Conservation (phyloP, 2,888 invertebrate species). For the Ochlodes sylvanus region DNA sequence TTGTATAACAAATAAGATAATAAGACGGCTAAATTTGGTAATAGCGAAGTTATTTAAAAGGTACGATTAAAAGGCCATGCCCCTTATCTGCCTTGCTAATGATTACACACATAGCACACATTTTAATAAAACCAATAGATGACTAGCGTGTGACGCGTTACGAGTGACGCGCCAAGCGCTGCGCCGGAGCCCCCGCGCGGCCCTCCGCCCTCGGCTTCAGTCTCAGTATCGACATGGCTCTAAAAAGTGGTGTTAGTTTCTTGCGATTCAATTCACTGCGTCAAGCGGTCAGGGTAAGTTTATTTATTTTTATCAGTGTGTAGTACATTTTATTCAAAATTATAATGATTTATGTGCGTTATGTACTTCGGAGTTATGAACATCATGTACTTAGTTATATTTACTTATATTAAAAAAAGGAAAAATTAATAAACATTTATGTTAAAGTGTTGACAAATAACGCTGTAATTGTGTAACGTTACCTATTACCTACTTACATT, state of each 20-base stretch:
- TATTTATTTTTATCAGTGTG: not conserved
- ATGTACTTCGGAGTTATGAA: too few relatives aligned
- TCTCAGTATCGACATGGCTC: slow-evolving; percentile 68
- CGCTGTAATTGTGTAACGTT: too few relatives aligned
- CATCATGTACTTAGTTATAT: not conserved
- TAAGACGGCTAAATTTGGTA: not conserved
- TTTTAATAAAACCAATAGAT: slow-evolving; percentile 33
- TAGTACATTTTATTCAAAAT: too few relatives aligned
- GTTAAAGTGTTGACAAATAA: not conserved
- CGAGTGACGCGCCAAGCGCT: slow-evolving; percentile 27
- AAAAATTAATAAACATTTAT: not conserved
- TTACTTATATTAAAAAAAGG: not conserved
- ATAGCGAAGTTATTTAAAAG: not conserved
- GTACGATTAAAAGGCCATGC: slow-evolving; percentile 48
- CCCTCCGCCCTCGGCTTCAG: not conserved
- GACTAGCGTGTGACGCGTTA: slow-evolving; percentile 27
- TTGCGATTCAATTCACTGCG: slow-evolving; percentile 57
- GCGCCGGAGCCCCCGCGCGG: slow-evolving; percentile 11
- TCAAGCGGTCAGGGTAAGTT: slow-evolving; percentile 64
- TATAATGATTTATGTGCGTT: too few relatives aligned
- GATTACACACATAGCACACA: slow-evolving; percentile 52
- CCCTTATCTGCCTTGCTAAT: slow-evolving; percentile 72
- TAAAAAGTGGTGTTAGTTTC: slow-evolving; percentile 66
- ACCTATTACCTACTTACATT: too few relatives aligned
- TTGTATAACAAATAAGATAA: not conserved